Percentiles rank a stretch among this genome's conserved stretches.
These are phyloP conservation scores for Hyppa rectilinea DNA, from an alignment of 2,888 invertebrate genomes.

Conservation along the genomic window DNA sequence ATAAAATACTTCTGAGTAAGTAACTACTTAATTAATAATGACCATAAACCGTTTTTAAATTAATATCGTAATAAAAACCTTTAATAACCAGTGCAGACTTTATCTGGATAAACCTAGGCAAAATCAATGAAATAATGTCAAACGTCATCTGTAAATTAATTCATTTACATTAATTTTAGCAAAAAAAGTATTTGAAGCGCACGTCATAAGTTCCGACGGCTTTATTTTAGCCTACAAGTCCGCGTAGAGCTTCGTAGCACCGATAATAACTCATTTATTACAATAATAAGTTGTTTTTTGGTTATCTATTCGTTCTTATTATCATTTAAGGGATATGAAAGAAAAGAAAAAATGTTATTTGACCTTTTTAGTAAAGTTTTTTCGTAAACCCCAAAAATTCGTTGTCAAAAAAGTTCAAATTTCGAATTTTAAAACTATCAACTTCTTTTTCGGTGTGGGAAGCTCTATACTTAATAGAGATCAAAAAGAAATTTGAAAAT, in stretches of 20 bases:
- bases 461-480: slow-evolving; percentile 31
- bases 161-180: slow-evolving; percentile 21
- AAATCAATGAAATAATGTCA: background rate
- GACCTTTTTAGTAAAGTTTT: slow-evolving; percentile 7
- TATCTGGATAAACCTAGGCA: background rate
- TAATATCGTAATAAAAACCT: background rate
- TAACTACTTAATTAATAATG: background rate
- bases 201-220: slow-evolving; percentile 83
- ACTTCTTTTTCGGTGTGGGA: background rate
- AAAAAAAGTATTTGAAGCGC: slow-evolving; percentile 55
- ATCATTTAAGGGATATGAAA: background rate
- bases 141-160: background rate
- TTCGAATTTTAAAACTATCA: slow-evolving; percentile 20
- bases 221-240: slow-evolving; percentile 87
- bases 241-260: slow-evolving; percentile 74
- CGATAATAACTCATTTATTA: slow-evolving; percentile 47
- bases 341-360: background rate
- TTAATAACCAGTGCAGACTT: background rate
- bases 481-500: slow-evolving; percentile 62
- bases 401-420: slow-evolving; percentile 53
- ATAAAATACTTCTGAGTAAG: background rate
- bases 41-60: background rate
- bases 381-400: slow-evolving; percentile 30
- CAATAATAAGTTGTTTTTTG: slow-evolving; percentile 32
- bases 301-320: background rate